These are phyloP conservation scores for Calyptommatus sinebrachiatus DNA, from an alignment of 2,113 vertebrate species.

Conservation along the genomic window DNA sequence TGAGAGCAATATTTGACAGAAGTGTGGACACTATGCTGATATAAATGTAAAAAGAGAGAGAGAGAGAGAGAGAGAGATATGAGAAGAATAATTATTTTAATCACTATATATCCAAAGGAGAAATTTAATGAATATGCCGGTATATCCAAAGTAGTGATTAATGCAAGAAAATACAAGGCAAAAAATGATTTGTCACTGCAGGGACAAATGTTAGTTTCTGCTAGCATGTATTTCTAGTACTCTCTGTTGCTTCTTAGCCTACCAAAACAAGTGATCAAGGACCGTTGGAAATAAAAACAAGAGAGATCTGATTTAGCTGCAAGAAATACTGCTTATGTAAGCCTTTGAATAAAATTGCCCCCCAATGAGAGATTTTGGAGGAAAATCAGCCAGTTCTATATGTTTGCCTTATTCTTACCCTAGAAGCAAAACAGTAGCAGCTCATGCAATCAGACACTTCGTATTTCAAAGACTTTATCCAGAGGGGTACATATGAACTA, in stretches of 20 bases:
- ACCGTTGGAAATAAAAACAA: slow-evolving; percentile 28
- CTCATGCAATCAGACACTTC: slow-evolving; percentile 41
- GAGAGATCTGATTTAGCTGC: slow-evolving; percentile 29
- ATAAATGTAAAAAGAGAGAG: not conserved
- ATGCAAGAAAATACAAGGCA: not conserved
- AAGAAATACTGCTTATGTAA: slow-evolving; percentile 38
- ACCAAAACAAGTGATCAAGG: slow-evolving; percentile 14
- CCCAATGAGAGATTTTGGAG: slow-evolving; percentile 36
- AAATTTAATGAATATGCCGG: not conserved
- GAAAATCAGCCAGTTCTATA: slow-evolving; percentile 34
- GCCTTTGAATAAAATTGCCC: slow-evolving; percentile 25
- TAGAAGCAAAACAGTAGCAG: slow-evolving; percentile 40
- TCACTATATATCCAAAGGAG: too few species aligned
- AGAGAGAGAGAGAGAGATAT: too few species aligned
- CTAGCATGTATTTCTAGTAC: not conserved
- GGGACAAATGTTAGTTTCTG: slow-evolving; percentile 7
- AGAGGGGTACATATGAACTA: slow-evolving; percentile 42
- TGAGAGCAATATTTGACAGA: too few species aligned
- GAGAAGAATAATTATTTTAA: too few species aligned
- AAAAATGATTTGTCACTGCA: not conserved
- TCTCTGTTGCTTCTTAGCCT: slow-evolving; percentile 2
- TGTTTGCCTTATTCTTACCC: slow-evolving; percentile 31
- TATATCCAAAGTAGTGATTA: not conserved
- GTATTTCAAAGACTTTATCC: slow-evolving; percentile 45
- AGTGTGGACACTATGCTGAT: not conserved